phyloP scores from a whole-genome alignment of 2,113 vertebrate species.

The Forbesichthys agassizii region DNA sequence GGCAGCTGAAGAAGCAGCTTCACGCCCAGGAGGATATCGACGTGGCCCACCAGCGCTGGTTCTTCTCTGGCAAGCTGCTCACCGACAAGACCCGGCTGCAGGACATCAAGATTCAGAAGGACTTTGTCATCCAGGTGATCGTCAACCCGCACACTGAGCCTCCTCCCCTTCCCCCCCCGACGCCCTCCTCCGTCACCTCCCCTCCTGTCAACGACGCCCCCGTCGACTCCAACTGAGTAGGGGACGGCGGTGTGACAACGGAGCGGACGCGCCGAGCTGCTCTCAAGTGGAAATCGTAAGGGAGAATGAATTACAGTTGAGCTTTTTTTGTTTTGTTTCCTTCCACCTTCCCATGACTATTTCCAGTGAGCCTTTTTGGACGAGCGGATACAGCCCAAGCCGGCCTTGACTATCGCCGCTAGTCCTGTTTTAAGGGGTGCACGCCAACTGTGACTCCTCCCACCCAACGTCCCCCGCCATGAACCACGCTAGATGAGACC shows the following conservation, averaged over 20 bases:
- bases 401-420: neutral
- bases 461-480: too few relatives aligned
- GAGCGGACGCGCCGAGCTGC: neutral
- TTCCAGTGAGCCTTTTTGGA: neutral
- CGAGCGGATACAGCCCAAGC: neutral
- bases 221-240: constrained; percentile 25
- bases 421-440: too few relatives aligned
- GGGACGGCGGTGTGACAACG: neutral
- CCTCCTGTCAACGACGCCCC: constrained; percentile 18
- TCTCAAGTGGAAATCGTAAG: constrained; percentile 6
- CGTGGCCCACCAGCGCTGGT: constrained; percentile 91
- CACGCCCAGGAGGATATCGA: constrained; percentile 91
- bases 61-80: constrained; percentile 97
- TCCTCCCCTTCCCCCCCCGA: constrained; percentile 34
- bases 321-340: constrained; percentile 50
- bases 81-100: constrained; percentile 94
- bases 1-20: constrained; percentile 95
- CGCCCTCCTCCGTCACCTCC: constrained; percentile 60
- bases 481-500: too few relatives aligned
- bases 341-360: constrained; percentile 1
- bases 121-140: constrained; percentile 99
- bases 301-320: constrained; percentile 20
- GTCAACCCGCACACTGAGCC: constrained; percentile 84
- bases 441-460: too few relatives aligned
- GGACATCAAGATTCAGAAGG: constrained; percentile 98